Evolutionary conservation across 2,113 vertebrate species (phyloP), one percentile per base, ranked within the genome.

Genomic region (Motacilla alba): DNA sequence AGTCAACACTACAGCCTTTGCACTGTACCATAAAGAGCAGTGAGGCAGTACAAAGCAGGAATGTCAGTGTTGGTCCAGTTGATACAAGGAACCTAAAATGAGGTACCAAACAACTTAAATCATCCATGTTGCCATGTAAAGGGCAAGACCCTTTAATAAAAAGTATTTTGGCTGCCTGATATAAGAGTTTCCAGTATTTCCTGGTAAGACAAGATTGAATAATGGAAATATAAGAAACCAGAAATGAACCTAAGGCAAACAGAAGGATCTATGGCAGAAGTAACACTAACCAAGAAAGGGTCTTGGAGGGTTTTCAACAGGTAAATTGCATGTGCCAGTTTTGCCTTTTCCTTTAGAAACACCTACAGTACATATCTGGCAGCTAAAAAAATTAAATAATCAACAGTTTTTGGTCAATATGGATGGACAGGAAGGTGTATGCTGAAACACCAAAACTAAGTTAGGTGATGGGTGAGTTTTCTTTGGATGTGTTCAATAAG

Each of bases 191-290:
- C 22, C 14, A 14, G 39, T 58, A 56, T 58, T 83, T 66, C n/a
- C 74, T 72, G 30, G 39, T 46, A 74, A 56, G 50, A 90, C 23
- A 53, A 77, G n/a, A 68, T 7, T 66, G 67, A 80, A 7, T 83
- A 83, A 85, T 55, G 46, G 63, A 78, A 86, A 90, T 78, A 26
- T 0, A 86, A 87, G 66, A 72, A 83, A 56, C 33, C 72, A 68
- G 78, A 94, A 87, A 70, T 70, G n/a, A 92, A 89, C 76, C 50
- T 63, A 92, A 93, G 33, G 16, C 52, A 90, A 90, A 86, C 43
- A 89, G 43, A 80, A 63, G 28, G 7, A 59, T 75, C 33, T n/a
- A 22, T 2, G 5, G 56, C 52, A 92, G 81, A 73, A 16, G 18
- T 27, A 80, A 66, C 13, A 7, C 5, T 21, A 67, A 27, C 27